These are phyloP conservation scores for Drosophila sordidula DNA, from an alignment of 2,888 invertebrate species.

Conservation along the genomic window DNA sequence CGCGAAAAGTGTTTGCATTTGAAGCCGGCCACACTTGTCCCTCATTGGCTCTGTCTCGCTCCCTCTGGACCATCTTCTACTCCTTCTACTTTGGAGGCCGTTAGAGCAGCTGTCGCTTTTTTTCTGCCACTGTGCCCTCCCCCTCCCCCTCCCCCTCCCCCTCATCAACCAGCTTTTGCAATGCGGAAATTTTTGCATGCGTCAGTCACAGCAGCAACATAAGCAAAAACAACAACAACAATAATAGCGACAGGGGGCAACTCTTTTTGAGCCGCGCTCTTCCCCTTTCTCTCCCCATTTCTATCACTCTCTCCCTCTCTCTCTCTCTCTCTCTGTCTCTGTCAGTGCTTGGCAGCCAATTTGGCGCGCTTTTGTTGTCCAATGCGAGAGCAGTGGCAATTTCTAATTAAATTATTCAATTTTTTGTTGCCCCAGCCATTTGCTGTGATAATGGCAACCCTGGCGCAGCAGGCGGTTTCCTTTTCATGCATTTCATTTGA, in stretches of 20 bases:
- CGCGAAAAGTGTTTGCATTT: slow-evolving; percentile 65
- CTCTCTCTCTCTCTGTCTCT: slow-evolving; percentile 7
- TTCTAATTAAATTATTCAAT: slow-evolving; percentile 81
- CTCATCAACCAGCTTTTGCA: slow-evolving; percentile 31
- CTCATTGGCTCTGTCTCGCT: not conserved
- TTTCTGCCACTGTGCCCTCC: slow-evolving; percentile 20
- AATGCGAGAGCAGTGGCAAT: slow-evolving; percentile 73
- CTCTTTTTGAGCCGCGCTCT: slow-evolving; percentile 46
- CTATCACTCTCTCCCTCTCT: slow-evolving; percentile 8
- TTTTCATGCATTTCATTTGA: slow-evolving; percentile 26
- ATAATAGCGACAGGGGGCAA: slow-evolving; percentile 35
- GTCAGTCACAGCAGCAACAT: slow-evolving; percentile 61
- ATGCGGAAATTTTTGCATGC: slow-evolving; percentile 71
- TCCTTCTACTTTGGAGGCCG: slow-evolving; percentile 17
- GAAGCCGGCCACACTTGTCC: not conserved
- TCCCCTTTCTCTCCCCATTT: not conserved
- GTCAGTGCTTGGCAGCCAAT: slow-evolving; percentile 64
- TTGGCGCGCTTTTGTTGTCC: slow-evolving; percentile 76
- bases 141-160: slow-evolving; percentile 16
- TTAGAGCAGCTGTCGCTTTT: slow-evolving; percentile 63
- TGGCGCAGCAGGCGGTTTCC: slow-evolving; percentile 47
- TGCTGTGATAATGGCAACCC: slow-evolving; percentile 41
- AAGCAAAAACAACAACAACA: slow-evolving; percentile 17
- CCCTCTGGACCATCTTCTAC: not conserved
- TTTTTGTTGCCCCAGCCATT: slow-evolving; percentile 41